Evolutionary conservation across 2,797 vertebrate genomes (phyloP).

Genomic region (Fistularia commersonii): DNA sequence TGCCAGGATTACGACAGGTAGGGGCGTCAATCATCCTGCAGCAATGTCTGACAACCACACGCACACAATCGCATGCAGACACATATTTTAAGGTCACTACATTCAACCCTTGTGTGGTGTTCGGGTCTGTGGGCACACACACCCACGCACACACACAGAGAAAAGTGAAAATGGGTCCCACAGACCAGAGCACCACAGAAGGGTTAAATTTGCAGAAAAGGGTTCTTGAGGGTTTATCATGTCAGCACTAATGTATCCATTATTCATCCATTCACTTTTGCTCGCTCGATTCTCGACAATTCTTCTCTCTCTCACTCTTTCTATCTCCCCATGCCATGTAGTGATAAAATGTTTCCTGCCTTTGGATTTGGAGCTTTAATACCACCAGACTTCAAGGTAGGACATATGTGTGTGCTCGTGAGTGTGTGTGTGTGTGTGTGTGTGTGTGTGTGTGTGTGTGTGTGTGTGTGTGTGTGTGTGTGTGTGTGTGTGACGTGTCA

Average conservation of each 20-base stretch:
- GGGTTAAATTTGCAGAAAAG: no score
- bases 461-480: background rate
- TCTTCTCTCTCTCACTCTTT: constrained; percentile 4
- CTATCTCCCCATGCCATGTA: constrained; percentile 54
- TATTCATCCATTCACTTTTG: constrained; percentile 9
- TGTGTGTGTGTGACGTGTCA: background rate
- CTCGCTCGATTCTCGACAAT: constrained; percentile 5
- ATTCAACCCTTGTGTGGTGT: no score
- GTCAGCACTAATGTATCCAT: no score
- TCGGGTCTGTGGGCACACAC: no score
- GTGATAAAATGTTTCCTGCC: constrained; percentile 99
- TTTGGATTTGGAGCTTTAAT: constrained; percentile 98
- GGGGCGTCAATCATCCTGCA: constrained; percentile 41
- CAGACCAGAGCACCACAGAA: no score
- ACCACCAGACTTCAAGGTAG: constrained; percentile 97
- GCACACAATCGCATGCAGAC: no score
- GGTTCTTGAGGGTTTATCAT: no score
- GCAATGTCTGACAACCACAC: constrained; percentile 13
- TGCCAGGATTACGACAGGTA: constrained; percentile 99
- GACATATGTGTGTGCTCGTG: constrained; percentile 9
- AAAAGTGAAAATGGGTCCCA: no score
- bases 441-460: background rate
- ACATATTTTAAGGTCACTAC: no score
- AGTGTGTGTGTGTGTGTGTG: constrained; percentile 9
- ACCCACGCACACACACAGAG: background rate